Evolutionary conservation across 2,888 invertebrate species (phyloP), one percentile per base, ranked within the genome.

Genomic region (Sarcophaga caerulescens): DNA sequence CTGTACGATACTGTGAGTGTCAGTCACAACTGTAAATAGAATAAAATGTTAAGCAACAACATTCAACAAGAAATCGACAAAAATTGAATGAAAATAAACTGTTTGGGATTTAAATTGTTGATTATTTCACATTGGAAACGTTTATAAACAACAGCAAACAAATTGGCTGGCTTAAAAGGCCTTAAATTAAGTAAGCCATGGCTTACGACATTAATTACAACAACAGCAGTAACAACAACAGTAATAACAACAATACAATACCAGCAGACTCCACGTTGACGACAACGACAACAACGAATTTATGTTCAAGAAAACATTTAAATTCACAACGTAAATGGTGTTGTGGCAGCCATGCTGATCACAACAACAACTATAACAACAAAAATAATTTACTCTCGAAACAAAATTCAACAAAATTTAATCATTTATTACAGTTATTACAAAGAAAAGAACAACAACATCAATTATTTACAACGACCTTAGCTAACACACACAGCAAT

Each of bases 141-240:
- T 19, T 35, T 35, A 35, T 35, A 35, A 66, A 62, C 4, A 70
- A 19, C 44, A 78, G 12, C 59, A 47, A 77, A 81, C 73, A 83
- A 81, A 81, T 81, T 84, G 84, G 81, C 81, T 74, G 77, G 84
- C 86, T 77, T 84, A 45, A 78, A 86, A 74, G 81, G 77, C 80
- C 73, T 52, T 19, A 44, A 57, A 75, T 71, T 25, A 47, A 60
- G 81, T 86, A 81, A 86, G 84, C 78, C 78, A 86, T 86, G 86
- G 86, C 86, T 84, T 86, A 81, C 81, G 84, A 78, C 35, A 52
- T 52, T 52, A 52, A 17, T 17, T 19, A 60, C 71, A 44, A 47
- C 66, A 77, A 78, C 44, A 86, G 78, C 45, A 68, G 21, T 73
- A 68, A 57, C 59, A 57, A 19, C 45, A 66, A 23, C 75, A 77